phyloP scores from a whole-genome alignment of 2,888 invertebrate genomes.

The Tachina fera region DNA sequence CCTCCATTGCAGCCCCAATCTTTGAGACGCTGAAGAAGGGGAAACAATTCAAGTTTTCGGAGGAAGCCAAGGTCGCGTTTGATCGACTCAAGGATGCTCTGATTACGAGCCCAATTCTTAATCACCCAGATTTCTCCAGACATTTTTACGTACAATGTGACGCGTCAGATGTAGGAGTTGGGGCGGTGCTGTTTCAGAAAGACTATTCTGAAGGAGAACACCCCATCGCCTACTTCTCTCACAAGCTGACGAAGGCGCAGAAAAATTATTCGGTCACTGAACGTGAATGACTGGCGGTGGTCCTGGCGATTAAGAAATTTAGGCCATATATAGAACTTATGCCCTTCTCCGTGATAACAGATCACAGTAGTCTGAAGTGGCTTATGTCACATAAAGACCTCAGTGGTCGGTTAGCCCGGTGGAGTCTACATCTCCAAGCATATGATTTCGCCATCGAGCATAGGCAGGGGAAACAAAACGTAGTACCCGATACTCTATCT shows the following conservation, averaged over 20 bases:
- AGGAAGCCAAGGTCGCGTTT: no score
- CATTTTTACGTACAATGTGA: slow-evolving; percentile 23
- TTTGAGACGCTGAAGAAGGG: no score
- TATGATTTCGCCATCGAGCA: background rate
- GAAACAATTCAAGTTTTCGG: no score
- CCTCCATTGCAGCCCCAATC: no score
- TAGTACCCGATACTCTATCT: background rate
- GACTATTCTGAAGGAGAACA: no score
- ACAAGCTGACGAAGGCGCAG: background rate
- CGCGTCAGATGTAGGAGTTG: background rate
- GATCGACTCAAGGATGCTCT: no score
- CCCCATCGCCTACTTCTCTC: no score
- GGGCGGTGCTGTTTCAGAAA: no score
- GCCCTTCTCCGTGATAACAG: background rate
- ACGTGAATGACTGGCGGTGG: background rate
- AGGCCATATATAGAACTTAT: slow-evolving; percentile 5
- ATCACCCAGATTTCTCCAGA: slow-evolving; percentile 8
- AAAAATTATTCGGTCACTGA: slow-evolving; percentile 2
- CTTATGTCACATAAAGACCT: background rate
- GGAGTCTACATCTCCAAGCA: background rate
- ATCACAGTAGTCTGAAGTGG: no score
- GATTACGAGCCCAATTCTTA: background rate
- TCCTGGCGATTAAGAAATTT: slow-evolving; percentile 3
- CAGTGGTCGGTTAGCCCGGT: background rate
- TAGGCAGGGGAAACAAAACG: background rate